phyloP scores from a whole-genome alignment of 1,140 invertebrate species.

The fruit fly (Drosophila melanogaster) region Release_6_plus_ISO1_MT NT_033779.5:15847501-15848000 shows the following conservation, averaged over 20 bases:
- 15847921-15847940: too few species aligned
- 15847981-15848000: background rate
- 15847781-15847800: slow-evolving; percentile 16
- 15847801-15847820: slow-evolving; percentile 7
- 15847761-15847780: background rate
- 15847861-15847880: background rate
- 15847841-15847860: background rate
- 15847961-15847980: background rate
- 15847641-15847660: slow-evolving; percentile 30
- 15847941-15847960: background rate
- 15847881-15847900: background rate
- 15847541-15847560: slow-evolving; percentile 18
- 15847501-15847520: background rate
- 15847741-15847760: slow-evolving; percentile 4
- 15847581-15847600: slow-evolving; percentile 64
- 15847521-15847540: slow-evolving; percentile 14
- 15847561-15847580: slow-evolving; percentile 51
- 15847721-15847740: slow-evolving; percentile 66
- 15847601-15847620: slow-evolving; percentile 30
- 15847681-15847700: slow-evolving; percentile 79
- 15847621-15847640: slow-evolving; percentile 12
- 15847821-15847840: background rate
- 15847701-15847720: slow-evolving; percentile 60
- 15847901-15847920: background rate
- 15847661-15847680: slow-evolving; percentile 67